Evolutionary conservation across 2,888 invertebrate genomes (phyloP), one percentile per base, ranked within the genome.

Genomic region (Tachina grossa): DNA sequence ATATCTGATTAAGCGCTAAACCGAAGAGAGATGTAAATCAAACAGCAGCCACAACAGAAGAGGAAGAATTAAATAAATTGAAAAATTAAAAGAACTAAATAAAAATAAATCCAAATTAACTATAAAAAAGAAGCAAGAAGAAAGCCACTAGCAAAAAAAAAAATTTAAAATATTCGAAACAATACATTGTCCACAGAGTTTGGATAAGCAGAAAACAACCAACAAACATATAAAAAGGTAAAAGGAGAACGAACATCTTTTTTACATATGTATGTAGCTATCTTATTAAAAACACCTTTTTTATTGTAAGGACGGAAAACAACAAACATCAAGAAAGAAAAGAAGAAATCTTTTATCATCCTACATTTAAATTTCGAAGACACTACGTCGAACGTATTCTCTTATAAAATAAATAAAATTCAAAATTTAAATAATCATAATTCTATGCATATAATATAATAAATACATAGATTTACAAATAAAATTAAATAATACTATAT

Each of bases 1-100:
- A 93, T 92, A 95, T 95, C 92, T 95, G 92, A 93, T 93, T 90
- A 90, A 91, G 88, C 90, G 90, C 85, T 87, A 91, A 87, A 85
- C 61, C 85, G 57, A 85, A 85, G 69, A 81, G 83, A 83, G 81
- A 85, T 11, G 74, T 69, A 63, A 84, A 76, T 76, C 80, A 80
- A 85, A 69, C 80, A 81, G 53, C 76, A 80, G 51, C 74, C 61
- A 72, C 80, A 51, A 72, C 69, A 19, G 75, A 74, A 61, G 87
- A 84, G 55, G 87, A 87, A 81, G 85, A 87, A 80, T 72, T 83
- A 72, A 87, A 78, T 66, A 81, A 87, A 87, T 55, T 77, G 79
- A 87, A 83, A 71, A 83, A 78, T 72, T 83, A 39, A 76, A 74
- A 61, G 51, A 69, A 55, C 47, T 51, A 78, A 77, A 68, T 31